Percentiles rank a stretch among this genome's conserved stretches.
Conservation (phyloP, 1,140 invertebrate genomes). For the Drepana arcuata region DNA sequence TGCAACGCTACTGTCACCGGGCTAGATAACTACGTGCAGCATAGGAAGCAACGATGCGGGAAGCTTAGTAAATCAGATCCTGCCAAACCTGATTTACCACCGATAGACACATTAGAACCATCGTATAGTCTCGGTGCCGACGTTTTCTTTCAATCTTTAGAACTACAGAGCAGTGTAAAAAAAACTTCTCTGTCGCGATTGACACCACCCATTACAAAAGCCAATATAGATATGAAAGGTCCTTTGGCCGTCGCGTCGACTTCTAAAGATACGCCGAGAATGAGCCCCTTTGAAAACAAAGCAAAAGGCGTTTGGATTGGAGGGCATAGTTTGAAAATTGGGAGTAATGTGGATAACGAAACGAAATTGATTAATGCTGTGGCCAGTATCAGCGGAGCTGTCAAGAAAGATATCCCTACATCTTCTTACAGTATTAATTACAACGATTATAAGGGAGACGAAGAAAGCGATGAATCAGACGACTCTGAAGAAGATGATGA, state of each 20-base stretch:
- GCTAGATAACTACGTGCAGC: conserved; percentile 85
- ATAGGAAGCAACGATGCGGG: conserved; percentile 79
- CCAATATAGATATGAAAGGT: conserved; percentile 43
- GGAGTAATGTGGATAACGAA: conserved; percentile 70
- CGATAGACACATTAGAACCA: conserved; percentile 49
- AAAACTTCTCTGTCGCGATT: conserved; percentile 57
- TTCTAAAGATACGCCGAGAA: conserved; percentile 38
- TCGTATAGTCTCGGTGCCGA: conserved; percentile 79
- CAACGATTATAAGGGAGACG: conserved; percentile 70
- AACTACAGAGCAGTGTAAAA: conserved; percentile 84
- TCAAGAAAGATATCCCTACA: conserved; percentile 66
- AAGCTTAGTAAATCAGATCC: conserved; percentile 42
- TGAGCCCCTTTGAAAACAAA: conserved; percentile 59
- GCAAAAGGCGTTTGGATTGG: conserved; percentile 74
- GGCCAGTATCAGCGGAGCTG: conserved; percentile 70
- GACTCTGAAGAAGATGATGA: conserved; percentile 75
- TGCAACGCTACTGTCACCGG: conserved; percentile 86
- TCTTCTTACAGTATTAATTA: conserved; percentile 55
- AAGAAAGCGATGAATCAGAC: conserved; percentile 72
- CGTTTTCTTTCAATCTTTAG: conserved; percentile 88
- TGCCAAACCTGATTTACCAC: conserved; percentile 36
- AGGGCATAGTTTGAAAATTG: conserved; percentile 70
- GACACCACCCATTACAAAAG: conserved; percentile 58
- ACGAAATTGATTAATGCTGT: conserved; percentile 76
- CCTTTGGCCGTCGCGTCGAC: conserved; percentile 36